phyloP scores from a whole-genome alignment of 2,888 invertebrate species.

The Ophion costatus region DNA sequence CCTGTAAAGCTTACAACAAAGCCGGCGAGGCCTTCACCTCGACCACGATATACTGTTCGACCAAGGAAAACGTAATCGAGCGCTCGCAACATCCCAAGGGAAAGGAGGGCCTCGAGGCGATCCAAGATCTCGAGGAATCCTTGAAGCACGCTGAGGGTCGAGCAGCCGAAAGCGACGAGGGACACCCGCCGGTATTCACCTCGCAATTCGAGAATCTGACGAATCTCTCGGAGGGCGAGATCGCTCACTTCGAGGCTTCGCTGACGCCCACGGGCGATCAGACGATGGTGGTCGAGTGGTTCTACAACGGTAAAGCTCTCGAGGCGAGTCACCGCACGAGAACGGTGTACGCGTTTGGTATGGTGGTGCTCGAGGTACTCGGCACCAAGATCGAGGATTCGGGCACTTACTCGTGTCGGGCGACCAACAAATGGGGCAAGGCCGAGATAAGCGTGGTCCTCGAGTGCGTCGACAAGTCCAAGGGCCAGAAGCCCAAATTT shows the following conservation, averaged over 20 bases:
- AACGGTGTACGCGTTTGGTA: slow-evolving; percentile 98
- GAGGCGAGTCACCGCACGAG: slow-evolving; percentile 95
- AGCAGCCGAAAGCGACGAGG: slow-evolving; percentile 89
- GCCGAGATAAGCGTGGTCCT: slow-evolving; percentile 94
- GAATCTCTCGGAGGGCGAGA: slow-evolving; percentile 96
- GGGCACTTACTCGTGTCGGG: slow-evolving; percentile 94
- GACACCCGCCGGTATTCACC: slow-evolving; percentile 94
- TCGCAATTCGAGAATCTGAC: slow-evolving; percentile 93
- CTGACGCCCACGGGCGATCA: slow-evolving; percentile 97
- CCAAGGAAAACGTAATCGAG: slow-evolving; percentile 93
- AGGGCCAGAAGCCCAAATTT: slow-evolving; percentile 94
- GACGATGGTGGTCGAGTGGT: slow-evolving; percentile 97
- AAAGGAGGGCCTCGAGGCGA: slow-evolving; percentile 95
- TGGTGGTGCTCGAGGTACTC: slow-evolving; percentile 97
- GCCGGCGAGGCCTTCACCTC: slow-evolving; percentile 96
- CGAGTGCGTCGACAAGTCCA: slow-evolving; percentile 92
- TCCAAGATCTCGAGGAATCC: slow-evolving; percentile 95
- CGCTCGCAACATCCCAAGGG: slow-evolving; percentile 97
- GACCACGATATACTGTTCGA: slow-evolving; percentile 93
- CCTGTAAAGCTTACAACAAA: slow-evolving; percentile 95
- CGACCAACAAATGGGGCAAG: slow-evolving; percentile 94
- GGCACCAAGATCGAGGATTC: slow-evolving; percentile 97
- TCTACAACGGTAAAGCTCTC: slow-evolving; percentile 95
- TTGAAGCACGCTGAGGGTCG: slow-evolving; percentile 89
- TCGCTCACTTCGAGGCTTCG: slow-evolving; percentile 98